Percentiles rank a stretch among this genome's conserved stretches.
phyloP scores from a whole-genome alignment of 2,797 vertebrate genomes.

The Bovichtus variegatus region DNA sequence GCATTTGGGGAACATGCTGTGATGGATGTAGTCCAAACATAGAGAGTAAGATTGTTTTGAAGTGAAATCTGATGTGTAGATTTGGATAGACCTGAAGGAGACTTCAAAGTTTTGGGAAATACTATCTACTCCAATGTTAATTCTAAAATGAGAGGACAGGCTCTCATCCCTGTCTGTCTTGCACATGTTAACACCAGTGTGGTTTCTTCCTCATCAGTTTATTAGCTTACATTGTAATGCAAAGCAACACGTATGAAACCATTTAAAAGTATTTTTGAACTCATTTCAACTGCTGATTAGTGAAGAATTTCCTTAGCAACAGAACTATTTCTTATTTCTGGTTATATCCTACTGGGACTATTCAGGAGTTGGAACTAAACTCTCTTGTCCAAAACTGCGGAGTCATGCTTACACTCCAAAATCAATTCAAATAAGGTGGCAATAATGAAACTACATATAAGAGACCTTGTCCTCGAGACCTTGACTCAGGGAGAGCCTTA shows the following conservation, averaged over 20 bases:
- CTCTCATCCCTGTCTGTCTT: conserved; percentile 57
- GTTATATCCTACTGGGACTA: background rate
- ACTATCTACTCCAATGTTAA: background rate
- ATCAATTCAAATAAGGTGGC: conserved; percentile 11
- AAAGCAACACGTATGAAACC: conserved; percentile 65
- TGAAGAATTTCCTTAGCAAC: conserved; percentile 41
- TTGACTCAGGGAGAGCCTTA: background rate
- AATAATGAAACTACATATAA: conserved; percentile 1
- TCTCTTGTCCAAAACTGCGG: background rate
- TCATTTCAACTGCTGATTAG: conserved; percentile 53
- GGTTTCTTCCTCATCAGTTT: conserved; percentile 73
- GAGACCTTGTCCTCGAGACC: background rate
- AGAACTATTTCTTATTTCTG: conserved; percentile 23
- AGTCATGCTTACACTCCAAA: background rate
- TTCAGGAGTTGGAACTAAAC: background rate
- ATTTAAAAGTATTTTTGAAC: conserved; percentile 54
- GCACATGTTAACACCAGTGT: conserved; percentile 71
- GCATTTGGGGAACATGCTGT: background rate
- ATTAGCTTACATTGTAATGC: conserved; percentile 69
- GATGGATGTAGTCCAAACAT: conserved; percentile 1
- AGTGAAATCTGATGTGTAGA: conserved; percentile 13
- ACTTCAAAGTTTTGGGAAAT: background rate
- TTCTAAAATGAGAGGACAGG: conserved; percentile 29
- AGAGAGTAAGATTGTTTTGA: conserved; percentile 5
- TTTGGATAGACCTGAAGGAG: conserved; percentile 10